Evolutionary conservation across 2,888 invertebrate species (phyloP).

Genomic region (Schizotus pectinicornis): DNA sequence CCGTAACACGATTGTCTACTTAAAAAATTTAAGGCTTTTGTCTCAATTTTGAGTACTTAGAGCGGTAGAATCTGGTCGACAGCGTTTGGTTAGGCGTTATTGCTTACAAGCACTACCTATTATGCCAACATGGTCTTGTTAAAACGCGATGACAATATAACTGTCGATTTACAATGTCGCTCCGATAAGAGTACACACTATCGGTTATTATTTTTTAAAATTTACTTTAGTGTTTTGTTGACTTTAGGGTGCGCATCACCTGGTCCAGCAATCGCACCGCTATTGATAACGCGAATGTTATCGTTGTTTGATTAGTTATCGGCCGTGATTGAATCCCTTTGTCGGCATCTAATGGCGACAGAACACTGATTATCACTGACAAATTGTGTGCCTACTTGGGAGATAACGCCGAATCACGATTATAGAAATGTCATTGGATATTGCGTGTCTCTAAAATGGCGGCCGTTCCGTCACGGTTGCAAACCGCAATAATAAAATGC

Average conservation of each 20-base stretch:
- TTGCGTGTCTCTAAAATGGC: slow-evolving; percentile 14
- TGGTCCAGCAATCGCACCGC: slow-evolving; percentile 45
- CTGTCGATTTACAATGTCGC: no score
- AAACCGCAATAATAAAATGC: neutral
- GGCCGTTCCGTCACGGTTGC: slow-evolving; percentile 9
- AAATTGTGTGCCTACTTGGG: slow-evolving; percentile 46
- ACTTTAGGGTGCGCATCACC: slow-evolving; percentile 39
- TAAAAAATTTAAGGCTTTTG: no score
- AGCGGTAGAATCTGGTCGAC: no score
- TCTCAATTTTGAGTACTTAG: no score
- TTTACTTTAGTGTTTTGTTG: slow-evolving; percentile 24
- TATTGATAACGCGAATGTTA: slow-evolving; percentile 45
- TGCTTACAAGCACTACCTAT: no score
- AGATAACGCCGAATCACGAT: slow-evolving; percentile 23
- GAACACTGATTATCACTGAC: slow-evolving; percentile 50
- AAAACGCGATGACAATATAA: no score
- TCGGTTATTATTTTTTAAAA: slow-evolving; percentile 4
- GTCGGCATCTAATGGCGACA: slow-evolving; percentile 55
- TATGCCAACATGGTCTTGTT: no score
- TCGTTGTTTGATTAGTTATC: slow-evolving; percentile 50
- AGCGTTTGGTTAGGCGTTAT: no score
- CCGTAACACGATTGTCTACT: no score
- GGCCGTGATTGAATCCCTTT: slow-evolving; percentile 53
- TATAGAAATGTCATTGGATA: slow-evolving; percentile 19
- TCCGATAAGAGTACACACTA: no score